Conservation (phyloP, 1,140 invertebrate species). For the Cecropterus lyciades region DNA sequence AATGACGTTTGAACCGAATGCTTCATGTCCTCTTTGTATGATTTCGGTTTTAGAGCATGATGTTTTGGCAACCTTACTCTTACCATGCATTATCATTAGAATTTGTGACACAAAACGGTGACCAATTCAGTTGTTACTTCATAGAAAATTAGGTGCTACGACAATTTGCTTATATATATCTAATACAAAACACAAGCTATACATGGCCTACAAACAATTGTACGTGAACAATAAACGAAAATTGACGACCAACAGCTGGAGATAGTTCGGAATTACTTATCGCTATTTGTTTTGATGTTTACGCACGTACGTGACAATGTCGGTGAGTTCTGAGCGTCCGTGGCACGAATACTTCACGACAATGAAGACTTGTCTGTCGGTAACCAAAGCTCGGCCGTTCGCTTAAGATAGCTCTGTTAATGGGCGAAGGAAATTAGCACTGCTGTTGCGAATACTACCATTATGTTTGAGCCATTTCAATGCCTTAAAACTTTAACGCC, state of each 20-base stretch:
- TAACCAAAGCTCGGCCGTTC: slow-evolving; percentile 47
- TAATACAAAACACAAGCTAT: too few relatives aligned
- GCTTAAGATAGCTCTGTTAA: slow-evolving; percentile 56
- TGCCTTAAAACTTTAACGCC: slow-evolving; percentile 48
- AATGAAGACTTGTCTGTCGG: slow-evolving; percentile 58
- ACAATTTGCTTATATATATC: too few relatives aligned
- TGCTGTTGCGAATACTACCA: slow-evolving; percentile 51
- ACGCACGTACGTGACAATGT: slow-evolving; percentile 61
- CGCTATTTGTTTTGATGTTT: slow-evolving; percentile 56
- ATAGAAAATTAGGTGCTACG: too few relatives aligned
- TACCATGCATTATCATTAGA: too few relatives aligned
- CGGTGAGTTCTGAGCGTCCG: slow-evolving; percentile 45
- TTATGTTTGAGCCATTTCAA: slow-evolving; percentile 61
- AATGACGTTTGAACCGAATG: too few relatives aligned
- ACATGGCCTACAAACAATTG: neutral
- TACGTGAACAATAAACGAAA: slow-evolving; percentile 32
- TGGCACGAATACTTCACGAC: slow-evolving; percentile 60
- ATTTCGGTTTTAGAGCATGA: too few relatives aligned
- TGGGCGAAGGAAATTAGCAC: slow-evolving; percentile 61
- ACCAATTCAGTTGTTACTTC: too few relatives aligned
- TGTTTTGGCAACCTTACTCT: too few relatives aligned
- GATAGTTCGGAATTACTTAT: slow-evolving; percentile 50
- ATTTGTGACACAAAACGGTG: too few relatives aligned
- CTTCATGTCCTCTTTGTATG: too few relatives aligned
- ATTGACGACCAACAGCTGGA: slow-evolving; percentile 45